Evolutionary conservation across 2,113 vertebrate genomes (phyloP).

Genomic region (Cariama cristata): DNA sequence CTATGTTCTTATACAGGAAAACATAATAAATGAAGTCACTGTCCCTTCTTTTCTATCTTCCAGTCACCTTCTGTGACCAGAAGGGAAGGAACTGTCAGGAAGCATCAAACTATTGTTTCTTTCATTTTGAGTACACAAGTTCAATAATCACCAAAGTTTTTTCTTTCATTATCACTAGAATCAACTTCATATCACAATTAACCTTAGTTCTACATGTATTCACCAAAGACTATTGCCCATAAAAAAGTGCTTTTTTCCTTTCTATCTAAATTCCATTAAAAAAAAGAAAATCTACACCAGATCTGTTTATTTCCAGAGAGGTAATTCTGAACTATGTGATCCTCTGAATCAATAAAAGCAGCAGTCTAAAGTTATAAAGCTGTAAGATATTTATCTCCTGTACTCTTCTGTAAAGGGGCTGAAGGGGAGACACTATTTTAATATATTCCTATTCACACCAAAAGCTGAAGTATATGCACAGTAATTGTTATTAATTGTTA

Average conservation of each 20-base stretch:
- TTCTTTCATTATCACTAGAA: neutral
- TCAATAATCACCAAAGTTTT: neutral
- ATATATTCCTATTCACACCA: neutral
- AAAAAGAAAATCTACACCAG: neutral
- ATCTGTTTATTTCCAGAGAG: neutral
- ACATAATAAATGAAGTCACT: neutral
- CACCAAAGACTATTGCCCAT: neutral
- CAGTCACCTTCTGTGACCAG: neutral
- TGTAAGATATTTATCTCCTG: neutral
- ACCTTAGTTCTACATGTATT: neutral
- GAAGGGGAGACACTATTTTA: constrained; percentile 14
- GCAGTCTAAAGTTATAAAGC: neutral
- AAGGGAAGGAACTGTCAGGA: neutral
- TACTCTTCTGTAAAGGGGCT: neutral
- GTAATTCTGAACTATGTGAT: neutral
- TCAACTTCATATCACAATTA: neutral
- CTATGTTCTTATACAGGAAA: neutral
- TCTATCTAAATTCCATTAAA: neutral
- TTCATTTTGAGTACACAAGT: neutral
- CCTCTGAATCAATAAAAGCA: constrained; percentile 4
- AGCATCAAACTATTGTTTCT: neutral
- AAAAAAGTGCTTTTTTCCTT: neutral
- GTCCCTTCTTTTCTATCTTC: neutral
- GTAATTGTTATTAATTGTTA: constrained; percentile 32
- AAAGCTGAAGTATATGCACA: neutral